These are phyloP conservation scores for Ectobius pallidus DNA, from an alignment of 2,888 invertebrate genomes.

Conservation along the genomic window DNA sequence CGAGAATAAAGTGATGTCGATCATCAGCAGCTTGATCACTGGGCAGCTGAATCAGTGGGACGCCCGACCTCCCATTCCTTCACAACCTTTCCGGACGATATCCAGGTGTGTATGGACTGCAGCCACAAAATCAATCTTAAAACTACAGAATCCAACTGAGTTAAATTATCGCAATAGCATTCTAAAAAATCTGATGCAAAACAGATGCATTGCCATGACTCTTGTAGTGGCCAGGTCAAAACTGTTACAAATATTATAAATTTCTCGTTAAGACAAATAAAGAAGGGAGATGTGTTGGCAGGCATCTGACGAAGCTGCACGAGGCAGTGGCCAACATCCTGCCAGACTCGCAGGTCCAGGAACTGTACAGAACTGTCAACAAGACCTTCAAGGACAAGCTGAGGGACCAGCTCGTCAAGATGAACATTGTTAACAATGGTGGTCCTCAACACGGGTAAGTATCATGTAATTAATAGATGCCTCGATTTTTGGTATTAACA, in stretches of 20 bases:
- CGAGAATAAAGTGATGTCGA: conserved; percentile 86
- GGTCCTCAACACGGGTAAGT: conserved; percentile 89
- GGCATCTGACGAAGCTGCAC: conserved; percentile 87
- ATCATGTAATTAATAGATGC: background rate
- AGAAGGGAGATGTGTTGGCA: no score
- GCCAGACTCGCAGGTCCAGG: conserved; percentile 69
- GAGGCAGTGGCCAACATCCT: conserved; percentile 88
- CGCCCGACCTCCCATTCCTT: conserved; percentile 93
- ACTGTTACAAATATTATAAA: no score
- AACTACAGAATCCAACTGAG: conserved; percentile 14
- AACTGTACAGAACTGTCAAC: conserved; percentile 78
- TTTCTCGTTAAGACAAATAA: no score
- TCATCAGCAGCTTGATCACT: conserved; percentile 84
- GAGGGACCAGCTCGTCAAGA: conserved; percentile 79
- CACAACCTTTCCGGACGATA: conserved; percentile 84
- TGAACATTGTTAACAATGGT: conserved; percentile 94
- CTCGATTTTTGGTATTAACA: no score
- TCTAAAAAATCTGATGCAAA: background rate
- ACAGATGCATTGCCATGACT: background rate
- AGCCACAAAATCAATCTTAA: background rate
- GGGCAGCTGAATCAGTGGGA: conserved; percentile 88
- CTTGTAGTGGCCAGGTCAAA: no score
- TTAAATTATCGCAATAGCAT: conserved; percentile 28
- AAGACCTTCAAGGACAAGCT: conserved; percentile 86
- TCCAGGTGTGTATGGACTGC: conserved; percentile 63